Base-by-base conservation (phyloP, 2,888 invertebrate genomes). In the Oscheius onirici region DNA sequence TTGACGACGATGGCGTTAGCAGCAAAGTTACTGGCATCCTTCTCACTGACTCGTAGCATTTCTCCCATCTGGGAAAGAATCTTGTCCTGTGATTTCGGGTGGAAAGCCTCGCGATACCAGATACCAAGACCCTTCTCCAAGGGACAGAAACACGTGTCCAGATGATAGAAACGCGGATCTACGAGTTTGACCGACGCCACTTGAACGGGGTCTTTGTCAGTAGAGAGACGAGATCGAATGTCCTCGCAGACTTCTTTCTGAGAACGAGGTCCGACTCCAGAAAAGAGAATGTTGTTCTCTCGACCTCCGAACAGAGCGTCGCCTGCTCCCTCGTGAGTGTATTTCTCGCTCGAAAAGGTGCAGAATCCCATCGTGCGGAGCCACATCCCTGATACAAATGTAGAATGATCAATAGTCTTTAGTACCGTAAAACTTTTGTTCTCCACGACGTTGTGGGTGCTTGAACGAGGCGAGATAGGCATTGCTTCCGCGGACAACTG, bases 71-170 rank as follows among this genome's bases (percentile, higher is more conserved):
- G 80, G 44, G 84, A 80, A 43, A 69, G 60, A 72, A 87, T 73
- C 51, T 81, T 81, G 72, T 84, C 78, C 44, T 79, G 79, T 5
- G 85, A 78, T 11, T 81, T 76, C 28, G 72, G 73, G 55, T 81
- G 81, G 71, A 87, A 85, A 3, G 86, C 87, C 51, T 77, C 63
- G 28, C 78, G 81, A 46, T 83, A 81, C 51, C 79, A 83, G 69
- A 87, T 69, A 10, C 83, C 87, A 8, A 83, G 54, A n/a, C 79
- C 70, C 46, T 78, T 80, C 46, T 72, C 76, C 3, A 87, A 70
- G n/a, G 87, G 87, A 61, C 87, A 87, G 68, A 87, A 84, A 40
- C 83, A 83, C 2, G 84, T 84, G 71, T 87, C 87, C 54, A 87
- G 77, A 67, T 87, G 87, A 71, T 87, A 87, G 74, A 85, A 87